Evolutionary conservation across 2,888 invertebrate genomes (phyloP), one percentile per base, ranked within the genome.

Genomic region (Eremobia ochroleuca): DNA sequence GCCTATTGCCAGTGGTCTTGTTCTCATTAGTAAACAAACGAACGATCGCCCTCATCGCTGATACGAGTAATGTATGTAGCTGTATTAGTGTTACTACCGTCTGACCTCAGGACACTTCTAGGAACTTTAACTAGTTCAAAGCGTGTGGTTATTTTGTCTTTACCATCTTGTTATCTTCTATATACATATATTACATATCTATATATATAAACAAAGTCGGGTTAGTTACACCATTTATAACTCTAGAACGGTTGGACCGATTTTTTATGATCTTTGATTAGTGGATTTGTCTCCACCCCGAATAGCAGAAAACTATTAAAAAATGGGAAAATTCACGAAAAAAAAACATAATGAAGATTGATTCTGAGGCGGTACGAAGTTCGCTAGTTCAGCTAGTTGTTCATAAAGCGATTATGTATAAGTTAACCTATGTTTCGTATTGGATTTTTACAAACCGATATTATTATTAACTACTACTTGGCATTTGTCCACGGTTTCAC

Each of bases 1-100:
- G 28, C 65, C 52, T 61, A 43, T 79, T 61, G 52, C 34, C 9
- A 66, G 37, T 46, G 66, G n/a, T 43, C 43, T 67, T 79, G 66
- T 79, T 67, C 66, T 75, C 55, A 75, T 79, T 66, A 81, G 75
- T 74, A 79, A 79, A 49, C 81, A 67, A 46, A 74, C 75, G 46
- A 61, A 61, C 52, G 49, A 52, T 59, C 25, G 59, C 25, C 43
- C 40, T 52, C 49, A 43, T 40, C 21, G 59, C 18, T 65, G 46
- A 18, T 46, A n/a, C n/a, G n/a, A n/a, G n/a, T n/a, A 40, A 18
- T 28, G n/a, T 31, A 15, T 18, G n/a, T 77, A 77, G 11, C 49
- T 59, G 59, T 61, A 64, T 28, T 79, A 79, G 58, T 58, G 34
- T 40, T 58, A 40, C 25, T 52, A 11, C 21, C 15, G 18, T 59